These are phyloP conservation scores for Oithona nana DNA, from an alignment of 2,888 invertebrate genomes.

Conservation along the genomic window DNA sequence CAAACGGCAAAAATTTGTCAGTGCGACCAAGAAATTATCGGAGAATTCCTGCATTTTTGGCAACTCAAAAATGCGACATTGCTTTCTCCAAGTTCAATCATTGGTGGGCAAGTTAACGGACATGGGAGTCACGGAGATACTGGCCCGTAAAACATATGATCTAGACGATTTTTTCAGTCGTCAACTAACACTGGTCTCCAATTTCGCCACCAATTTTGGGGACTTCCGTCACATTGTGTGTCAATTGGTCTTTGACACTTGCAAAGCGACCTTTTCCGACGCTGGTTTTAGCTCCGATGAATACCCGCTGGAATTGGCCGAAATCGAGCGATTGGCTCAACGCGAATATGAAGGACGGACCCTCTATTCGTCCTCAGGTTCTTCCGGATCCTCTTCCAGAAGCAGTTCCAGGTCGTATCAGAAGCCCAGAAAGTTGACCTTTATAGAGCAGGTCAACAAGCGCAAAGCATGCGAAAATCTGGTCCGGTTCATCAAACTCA, in stretches of 20 bases:
- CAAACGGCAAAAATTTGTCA: not conserved
- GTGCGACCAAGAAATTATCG: not conserved
- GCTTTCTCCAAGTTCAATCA: not conserved
- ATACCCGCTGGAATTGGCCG: not conserved
- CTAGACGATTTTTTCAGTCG: not conserved
- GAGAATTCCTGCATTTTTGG: conserved; percentile 3
- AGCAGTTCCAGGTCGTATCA: not conserved
- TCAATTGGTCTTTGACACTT: not conserved
- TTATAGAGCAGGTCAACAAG: conserved; percentile 7
- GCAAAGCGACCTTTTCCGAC: conserved; percentile 5
- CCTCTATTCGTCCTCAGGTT: not conserved
- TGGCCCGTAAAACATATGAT: not conserved
- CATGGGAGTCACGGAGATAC: conserved; percentile 1
- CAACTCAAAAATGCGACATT: not conserved
- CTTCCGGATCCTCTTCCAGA: not conserved
- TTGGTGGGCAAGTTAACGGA: not conserved
- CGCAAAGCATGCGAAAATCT: conserved; percentile 1
- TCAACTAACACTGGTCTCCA: not conserved
- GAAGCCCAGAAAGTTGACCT: conserved; percentile 6
- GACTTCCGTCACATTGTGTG: not conserved
- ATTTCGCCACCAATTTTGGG: not conserved
- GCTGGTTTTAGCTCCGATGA: not conserved
- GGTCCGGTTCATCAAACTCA: conserved; percentile 1
- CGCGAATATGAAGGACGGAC: not conserved
- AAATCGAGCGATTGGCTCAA: not conserved